Conservation (phyloP, 1,140 invertebrate species). For the Carposina sasakii region DNA sequence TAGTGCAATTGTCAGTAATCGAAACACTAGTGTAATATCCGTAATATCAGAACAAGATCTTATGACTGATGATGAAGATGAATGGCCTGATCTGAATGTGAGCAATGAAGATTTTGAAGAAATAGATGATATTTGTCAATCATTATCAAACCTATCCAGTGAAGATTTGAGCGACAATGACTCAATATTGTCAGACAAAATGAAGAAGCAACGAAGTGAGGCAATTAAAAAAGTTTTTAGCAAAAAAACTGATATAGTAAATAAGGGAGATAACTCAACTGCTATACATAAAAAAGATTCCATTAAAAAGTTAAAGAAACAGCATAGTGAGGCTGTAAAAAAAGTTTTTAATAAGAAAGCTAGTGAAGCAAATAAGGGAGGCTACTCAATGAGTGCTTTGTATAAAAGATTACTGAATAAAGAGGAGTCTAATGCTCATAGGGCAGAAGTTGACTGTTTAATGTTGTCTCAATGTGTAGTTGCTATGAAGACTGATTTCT, state of each 20-base stretch:
- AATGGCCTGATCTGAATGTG: slow-evolving; percentile 46
- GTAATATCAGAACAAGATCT: slow-evolving; percentile 22
- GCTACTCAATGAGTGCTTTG: slow-evolving; percentile 71
- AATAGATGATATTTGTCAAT: slow-evolving; percentile 55
- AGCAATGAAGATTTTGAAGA: slow-evolving; percentile 50
- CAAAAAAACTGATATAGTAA: too few relatives aligned
- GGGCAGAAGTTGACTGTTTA: slow-evolving; percentile 75
- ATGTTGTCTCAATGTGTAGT: slow-evolving; percentile 73
- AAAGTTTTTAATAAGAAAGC: slow-evolving; percentile 12
- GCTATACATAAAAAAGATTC: slow-evolving; percentile 7
- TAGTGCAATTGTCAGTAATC: slow-evolving; percentile 27
- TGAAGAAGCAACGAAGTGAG: not conserved
- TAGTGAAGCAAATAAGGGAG: slow-evolving; percentile 31
- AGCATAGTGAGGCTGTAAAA: slow-evolving; percentile 20
- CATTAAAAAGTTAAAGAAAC: slow-evolving; percentile 9
- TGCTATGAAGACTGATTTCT: slow-evolving; percentile 69
- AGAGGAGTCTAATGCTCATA: slow-evolving; percentile 61
- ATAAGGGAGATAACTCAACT: slow-evolving; percentile 1
- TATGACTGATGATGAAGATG: slow-evolving; percentile 45
- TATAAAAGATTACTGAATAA: slow-evolving; percentile 69
- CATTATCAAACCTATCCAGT: slow-evolving; percentile 27
- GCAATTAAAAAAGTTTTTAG: slow-evolving; percentile 1
- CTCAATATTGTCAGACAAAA: not conserved
- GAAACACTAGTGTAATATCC: too few relatives aligned
- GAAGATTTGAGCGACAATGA: slow-evolving; percentile 8